phyloP scores from a whole-genome alignment of 2,797 vertebrate species.

The Enteromius argenteus region DNA sequence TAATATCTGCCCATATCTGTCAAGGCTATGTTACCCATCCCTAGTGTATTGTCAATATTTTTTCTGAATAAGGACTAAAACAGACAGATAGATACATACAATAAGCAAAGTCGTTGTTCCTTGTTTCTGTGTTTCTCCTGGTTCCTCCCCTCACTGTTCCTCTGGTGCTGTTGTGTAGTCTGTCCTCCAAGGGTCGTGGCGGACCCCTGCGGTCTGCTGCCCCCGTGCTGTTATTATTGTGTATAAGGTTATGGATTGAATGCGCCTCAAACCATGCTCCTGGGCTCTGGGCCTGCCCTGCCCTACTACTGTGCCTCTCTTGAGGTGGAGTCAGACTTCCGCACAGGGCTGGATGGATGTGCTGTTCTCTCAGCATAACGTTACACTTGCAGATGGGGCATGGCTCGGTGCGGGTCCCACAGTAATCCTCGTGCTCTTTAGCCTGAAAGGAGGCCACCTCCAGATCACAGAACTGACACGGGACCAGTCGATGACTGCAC shows the following conservation, averaged over 20 bases:
- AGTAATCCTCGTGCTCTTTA: conserved; percentile 92
- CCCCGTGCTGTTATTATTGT: conserved; percentile 72
- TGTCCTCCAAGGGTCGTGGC: conserved; percentile 69
- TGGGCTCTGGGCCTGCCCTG: conserved; percentile 64
- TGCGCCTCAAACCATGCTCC: conserved; percentile 76
- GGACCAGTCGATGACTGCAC: conserved; percentile 85
- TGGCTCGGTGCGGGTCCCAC: conserved; percentile 91
- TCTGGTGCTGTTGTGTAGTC: conserved; percentile 67
- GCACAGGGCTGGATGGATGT: conserved; percentile 84
- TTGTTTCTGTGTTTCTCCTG: conserved; percentile 70
- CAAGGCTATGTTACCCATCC: not conserved
- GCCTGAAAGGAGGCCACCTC: conserved; percentile 87
- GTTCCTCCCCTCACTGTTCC: conserved; percentile 62
- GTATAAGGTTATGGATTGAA: conserved; percentile 72
- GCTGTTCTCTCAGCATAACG: conserved; percentile 87
- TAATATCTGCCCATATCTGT: not conserved
- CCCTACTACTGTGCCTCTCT: conserved; percentile 72
- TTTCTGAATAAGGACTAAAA: not conserved
- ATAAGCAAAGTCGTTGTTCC: conserved; percentile 72
- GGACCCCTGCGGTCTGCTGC: conserved; percentile 69
- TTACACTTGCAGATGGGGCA: conserved; percentile 86
- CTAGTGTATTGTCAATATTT: not conserved
- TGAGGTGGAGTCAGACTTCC: conserved; percentile 74
- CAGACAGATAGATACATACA: conserved; percentile 68
- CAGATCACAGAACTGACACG: conserved; percentile 92